A percentile compares a stretch with the other conserved stretches of the same genome.
Conservation (phyloP, 2,113 vertebrate species). For the Tringa solitaria region DNA sequence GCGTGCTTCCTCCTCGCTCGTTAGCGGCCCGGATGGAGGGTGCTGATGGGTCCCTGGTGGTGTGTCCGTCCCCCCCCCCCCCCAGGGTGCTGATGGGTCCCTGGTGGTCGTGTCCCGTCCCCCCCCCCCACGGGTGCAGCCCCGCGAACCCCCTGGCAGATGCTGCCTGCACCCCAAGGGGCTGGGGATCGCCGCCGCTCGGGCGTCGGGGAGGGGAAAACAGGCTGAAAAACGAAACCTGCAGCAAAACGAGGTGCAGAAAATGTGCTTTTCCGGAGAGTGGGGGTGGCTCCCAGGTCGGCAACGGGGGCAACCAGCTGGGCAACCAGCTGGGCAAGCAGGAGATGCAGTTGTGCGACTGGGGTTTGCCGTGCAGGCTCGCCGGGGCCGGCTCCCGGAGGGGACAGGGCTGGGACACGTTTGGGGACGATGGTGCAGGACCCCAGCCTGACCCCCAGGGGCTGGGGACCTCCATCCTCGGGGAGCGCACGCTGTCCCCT, state of each 20-base stretch:
- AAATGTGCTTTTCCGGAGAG: fast-evolving
- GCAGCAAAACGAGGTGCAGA: not conserved
- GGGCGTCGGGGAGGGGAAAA: not conserved
- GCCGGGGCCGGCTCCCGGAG: not conserved
- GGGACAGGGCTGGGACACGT: not conserved
- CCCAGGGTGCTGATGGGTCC: not conserved
- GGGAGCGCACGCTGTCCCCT: fast-evolving
- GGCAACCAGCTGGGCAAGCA: not conserved
- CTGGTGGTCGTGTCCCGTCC: fast-evolving
- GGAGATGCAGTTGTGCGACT: not conserved
- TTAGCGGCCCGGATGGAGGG: fast-evolving
- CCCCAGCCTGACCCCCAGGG: not conserved
- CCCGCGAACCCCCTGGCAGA: not conserved
- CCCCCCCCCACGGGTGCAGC: not conserved
- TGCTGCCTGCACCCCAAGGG: not conserved
- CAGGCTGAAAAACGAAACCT: not conserved
- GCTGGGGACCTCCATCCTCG: not conserved
- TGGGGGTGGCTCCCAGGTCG: not conserved
- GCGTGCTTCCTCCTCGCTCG: fast-evolving
- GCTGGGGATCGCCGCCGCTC: not conserved
- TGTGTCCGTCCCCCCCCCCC: no score
- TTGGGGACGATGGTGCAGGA: fast-evolving
- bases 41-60: fast-evolving
- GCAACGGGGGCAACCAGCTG: not conserved
- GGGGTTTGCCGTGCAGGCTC: not conserved